Conservation (phyloP, 2,888 invertebrate genomes). For the Melolontha melolontha region DNA sequence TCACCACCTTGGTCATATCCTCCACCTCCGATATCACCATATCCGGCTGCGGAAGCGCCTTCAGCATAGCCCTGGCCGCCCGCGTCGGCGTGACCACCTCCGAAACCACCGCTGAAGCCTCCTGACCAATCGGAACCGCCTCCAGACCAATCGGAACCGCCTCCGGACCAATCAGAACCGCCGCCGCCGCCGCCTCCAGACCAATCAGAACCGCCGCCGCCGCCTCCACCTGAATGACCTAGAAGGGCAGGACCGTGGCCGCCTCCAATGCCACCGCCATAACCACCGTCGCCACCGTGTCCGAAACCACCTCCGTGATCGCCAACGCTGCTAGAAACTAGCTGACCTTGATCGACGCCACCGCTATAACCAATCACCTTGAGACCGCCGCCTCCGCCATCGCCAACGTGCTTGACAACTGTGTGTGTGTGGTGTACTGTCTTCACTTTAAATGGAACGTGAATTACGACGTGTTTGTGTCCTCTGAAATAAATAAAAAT, state of each 20-base stretch:
- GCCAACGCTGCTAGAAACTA: conserved; percentile 64
- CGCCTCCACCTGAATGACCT: conserved; percentile 50
- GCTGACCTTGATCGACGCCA: conserved; percentile 69
- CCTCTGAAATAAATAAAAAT: conserved; percentile 47
- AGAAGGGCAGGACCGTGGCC: conserved; percentile 45
- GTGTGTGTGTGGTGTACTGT: conserved; percentile 84
- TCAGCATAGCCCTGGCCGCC: conserved; percentile 43
- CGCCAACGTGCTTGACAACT: conserved; percentile 78
- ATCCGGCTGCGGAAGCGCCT: conserved; percentile 46
- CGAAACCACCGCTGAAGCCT: conserved; percentile 51
- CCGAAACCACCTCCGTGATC: conserved; percentile 55
- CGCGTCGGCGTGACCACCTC: conserved; percentile 48
- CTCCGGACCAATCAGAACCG: conserved; percentile 44
- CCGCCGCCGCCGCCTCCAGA: conserved; percentile 45
- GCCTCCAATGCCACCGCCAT: conserved; percentile 48
- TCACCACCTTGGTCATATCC: conserved; percentile 46
- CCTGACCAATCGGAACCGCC: background rate
- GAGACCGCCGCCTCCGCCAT: conserved; percentile 65
- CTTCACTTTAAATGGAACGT: conserved; percentile 82
- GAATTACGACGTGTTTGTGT: conserved; percentile 81
- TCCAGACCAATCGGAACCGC: conserved; percentile 45
- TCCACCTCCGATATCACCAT: conserved; percentile 46
- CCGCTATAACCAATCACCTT: conserved; percentile 79
- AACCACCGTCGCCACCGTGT: conserved; percentile 50
- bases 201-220: conserved; percentile 50